A percentile compares a stretch with the other conserved stretches of the same genome.
Evolutionary conservation across 2,797 vertebrate species (phyloP).

Genomic region (Siniperca scherzeri): DNA sequence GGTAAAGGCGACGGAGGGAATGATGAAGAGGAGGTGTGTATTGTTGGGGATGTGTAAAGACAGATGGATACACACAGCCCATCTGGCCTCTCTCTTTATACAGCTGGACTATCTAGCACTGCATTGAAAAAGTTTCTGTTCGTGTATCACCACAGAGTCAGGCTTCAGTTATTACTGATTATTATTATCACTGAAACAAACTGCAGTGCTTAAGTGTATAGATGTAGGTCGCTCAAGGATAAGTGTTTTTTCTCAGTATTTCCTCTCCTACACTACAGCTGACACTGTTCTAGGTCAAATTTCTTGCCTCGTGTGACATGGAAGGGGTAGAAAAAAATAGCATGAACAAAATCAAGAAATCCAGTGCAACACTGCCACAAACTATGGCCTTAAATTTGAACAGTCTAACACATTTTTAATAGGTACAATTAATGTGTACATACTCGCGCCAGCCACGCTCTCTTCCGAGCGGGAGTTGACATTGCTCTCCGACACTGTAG

Average conservation of each 20-base stretch:
- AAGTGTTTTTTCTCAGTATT: background rate
- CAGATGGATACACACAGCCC: constrained; percentile 62
- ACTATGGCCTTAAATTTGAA: no score
- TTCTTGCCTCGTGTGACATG: background rate
- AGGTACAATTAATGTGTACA: no score
- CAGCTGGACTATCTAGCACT: constrained; percentile 42
- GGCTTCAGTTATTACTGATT: constrained; percentile 25
- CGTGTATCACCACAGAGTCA: background rate
- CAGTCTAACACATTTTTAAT: no score
- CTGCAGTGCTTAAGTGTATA: background rate
- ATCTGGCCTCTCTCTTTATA: constrained; percentile 56
- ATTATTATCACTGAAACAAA: constrained; percentile 16
- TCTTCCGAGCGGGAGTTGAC: no score
- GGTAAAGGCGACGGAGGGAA: constrained; percentile 30
- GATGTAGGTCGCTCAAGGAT: constrained; percentile 20
- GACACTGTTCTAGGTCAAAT: background rate
- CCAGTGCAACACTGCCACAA: background rate
- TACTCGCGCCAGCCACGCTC: no score
- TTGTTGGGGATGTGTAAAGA: constrained; percentile 47
- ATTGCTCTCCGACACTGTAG: no score
- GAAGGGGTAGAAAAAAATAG: no score
- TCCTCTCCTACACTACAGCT: background rate
- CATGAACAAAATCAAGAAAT: background rate
- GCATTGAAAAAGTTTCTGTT: constrained; percentile 12
- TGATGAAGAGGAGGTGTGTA: constrained; percentile 49